Evolutionary conservation across 2,113 vertebrate genomes (phyloP).

Genomic region (Channa argus): DNA sequence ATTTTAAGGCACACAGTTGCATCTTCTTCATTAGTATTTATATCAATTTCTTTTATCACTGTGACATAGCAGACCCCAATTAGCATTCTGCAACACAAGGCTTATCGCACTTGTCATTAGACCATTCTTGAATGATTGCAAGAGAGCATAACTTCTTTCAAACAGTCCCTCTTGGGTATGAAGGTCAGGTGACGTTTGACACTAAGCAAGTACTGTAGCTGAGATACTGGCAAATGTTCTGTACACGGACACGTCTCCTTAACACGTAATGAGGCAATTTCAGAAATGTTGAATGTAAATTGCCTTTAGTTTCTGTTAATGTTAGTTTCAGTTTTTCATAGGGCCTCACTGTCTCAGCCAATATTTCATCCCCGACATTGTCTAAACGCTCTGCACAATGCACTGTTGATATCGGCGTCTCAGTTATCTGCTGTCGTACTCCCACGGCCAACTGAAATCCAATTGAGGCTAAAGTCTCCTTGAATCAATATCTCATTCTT

Average conservation of each 20-base stretch:
- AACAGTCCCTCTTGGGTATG: neutral
- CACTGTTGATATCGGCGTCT: constrained; percentile 49
- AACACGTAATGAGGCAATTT: neutral
- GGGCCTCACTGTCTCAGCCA: neutral
- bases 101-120: neutral
- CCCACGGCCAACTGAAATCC: constrained; percentile 64
- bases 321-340: neutral
- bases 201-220: neutral
- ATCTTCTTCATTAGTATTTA: constrained; percentile 2
- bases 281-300: neutral
- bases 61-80: constrained; percentile 12
- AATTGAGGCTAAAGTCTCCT: constrained; percentile 53
- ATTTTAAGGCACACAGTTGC: neutral
- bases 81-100: neutral
- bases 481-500: constrained; percentile 65
- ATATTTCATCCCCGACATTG: constrained; percentile 7
- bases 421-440: constrained; percentile 52
- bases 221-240: neutral
- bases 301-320: constrained; percentile 1
- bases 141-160: neutral
- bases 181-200: neutral
- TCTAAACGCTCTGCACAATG: constrained; percentile 31
- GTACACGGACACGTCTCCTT: neutral
- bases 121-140: neutral
- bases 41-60: neutral